Base-by-base conservation (phyloP, 37 sponge, comb jelly and placozoan species). In the Oscarella lobularis region DNA sequence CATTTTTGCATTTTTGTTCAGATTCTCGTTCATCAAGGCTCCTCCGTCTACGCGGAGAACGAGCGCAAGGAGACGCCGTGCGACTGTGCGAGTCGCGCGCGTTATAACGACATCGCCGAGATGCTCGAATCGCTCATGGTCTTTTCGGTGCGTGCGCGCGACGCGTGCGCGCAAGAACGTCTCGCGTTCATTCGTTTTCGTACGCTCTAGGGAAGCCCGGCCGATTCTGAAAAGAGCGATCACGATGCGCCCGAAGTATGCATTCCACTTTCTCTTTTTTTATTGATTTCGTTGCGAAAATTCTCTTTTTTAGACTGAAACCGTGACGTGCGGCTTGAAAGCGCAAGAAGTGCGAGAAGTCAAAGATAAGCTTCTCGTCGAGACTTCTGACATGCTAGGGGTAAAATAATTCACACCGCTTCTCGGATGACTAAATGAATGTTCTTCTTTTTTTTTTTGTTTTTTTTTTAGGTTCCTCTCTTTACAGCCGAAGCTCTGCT, bases 401-500 rank as follows among this genome's bases (percentile, higher is more conserved):
- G 91, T 90, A 48, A 48, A 20, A 48, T 20, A 48, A 9, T 20
- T 48, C 60, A 48, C 20, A 9, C 9, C 20, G 14, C 9, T 27
- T 20, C 9, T 27, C 60, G 20, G 14, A 48, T 20, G 20, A 27
- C 60, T 27, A 9, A 48, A 27, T 48, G n/a, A n/a, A n/a, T 48
- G 14, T 20, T 48, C 20, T 9, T 48, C 60, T 27, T 9, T 48
- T 20, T 27, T 48, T 48, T 20, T 27, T 48, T 39, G 6, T 34
- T 2, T 33, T 67, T 27, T 35, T 40, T 73, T 30, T 73, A 92
- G 89, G 88, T 92, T 14, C 77, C 87, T 3, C 77, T 93, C 65
- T 87, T 88, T 66, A 81, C 83, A 36, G 89, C 94, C 37, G 90
- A 93, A 41, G 94, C 85, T 0, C 82, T 93, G 3, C 79, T 93